Evolutionary conservation across 1,140 invertebrate genomes (phyloP).

Genomic region (Nilaparvata lugens): DNA sequence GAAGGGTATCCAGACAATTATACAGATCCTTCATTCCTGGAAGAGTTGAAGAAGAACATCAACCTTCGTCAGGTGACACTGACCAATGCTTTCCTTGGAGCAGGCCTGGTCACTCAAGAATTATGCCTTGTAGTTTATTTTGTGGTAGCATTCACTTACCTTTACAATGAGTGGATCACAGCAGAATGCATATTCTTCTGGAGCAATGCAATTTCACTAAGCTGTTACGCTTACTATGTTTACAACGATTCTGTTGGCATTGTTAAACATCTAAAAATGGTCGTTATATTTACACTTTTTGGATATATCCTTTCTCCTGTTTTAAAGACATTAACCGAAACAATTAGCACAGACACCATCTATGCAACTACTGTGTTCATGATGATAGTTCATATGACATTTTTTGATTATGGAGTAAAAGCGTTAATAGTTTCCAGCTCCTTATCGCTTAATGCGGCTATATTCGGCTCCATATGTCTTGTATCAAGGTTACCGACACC

Average conservation of each 20-base stretch:
- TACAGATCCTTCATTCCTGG: slow-evolving; percentile 74
- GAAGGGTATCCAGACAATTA: slow-evolving; percentile 84
- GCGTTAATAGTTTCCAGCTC: slow-evolving; percentile 73
- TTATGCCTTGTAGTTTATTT: slow-evolving; percentile 68
- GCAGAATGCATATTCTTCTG: slow-evolving; percentile 50
- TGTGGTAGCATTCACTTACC: slow-evolving; percentile 58
- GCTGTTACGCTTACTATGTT: slow-evolving; percentile 49
- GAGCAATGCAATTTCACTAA: slow-evolving; percentile 42
- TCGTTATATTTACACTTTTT: slow-evolving; percentile 69
- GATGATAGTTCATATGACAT: slow-evolving; percentile 79
- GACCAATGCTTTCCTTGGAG: slow-evolving; percentile 57
- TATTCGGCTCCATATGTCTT: slow-evolving; percentile 89
- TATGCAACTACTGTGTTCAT: slow-evolving; percentile 83
- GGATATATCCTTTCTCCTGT: slow-evolving; percentile 82
- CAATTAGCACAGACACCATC: slow-evolving; percentile 93
- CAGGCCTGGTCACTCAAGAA: slow-evolving; percentile 61
- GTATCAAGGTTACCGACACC: slow-evolving; percentile 79
- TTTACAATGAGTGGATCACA: slow-evolving; percentile 55
- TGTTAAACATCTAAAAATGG: slow-evolving; percentile 51
- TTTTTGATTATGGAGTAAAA: slow-evolving; percentile 82
- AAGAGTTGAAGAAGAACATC: slow-evolving; percentile 77
- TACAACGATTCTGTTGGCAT: slow-evolving; percentile 24
- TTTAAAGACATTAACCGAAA: slow-evolving; percentile 89
- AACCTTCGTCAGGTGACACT: slow-evolving; percentile 60
- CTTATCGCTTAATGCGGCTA: slow-evolving; percentile 78